Conservation (phyloP, 2,797 vertebrate species). For the Enoplosus armatus region DNA sequence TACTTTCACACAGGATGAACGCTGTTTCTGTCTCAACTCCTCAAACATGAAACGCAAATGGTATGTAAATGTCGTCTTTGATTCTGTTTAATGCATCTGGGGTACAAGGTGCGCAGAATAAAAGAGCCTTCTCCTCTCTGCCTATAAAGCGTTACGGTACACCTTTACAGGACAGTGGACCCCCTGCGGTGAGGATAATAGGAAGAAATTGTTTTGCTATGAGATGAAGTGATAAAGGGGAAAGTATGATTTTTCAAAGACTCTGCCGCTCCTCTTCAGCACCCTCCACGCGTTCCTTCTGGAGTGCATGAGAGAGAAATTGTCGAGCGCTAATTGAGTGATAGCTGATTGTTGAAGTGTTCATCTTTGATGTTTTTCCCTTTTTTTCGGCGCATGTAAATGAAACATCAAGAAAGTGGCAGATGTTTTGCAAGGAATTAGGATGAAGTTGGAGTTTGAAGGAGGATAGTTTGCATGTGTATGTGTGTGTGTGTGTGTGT, state of each 20-base stretch:
- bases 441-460: constrained; percentile 58
- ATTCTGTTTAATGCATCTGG: constrained; percentile 83
- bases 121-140: constrained; percentile 72
- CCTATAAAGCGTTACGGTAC: constrained; percentile 71
- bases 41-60: constrained; percentile 84
- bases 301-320: constrained; percentile 69
- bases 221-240: constrained; percentile 84
- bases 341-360: constrained; percentile 78
- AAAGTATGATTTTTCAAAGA: constrained; percentile 80
- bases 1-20: constrained; percentile 72
- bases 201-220: constrained; percentile 84
- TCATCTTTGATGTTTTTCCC: constrained; percentile 80
- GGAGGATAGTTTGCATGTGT: constrained; percentile 40
- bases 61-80: constrained; percentile 86
- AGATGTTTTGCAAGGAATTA: constrained; percentile 65
- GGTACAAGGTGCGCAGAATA: constrained; percentile 79
- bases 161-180: constrained; percentile 79
- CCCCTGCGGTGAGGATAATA: constrained; percentile 84
- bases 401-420: constrained; percentile 69
- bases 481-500: constrained; percentile 25
- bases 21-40: constrained; percentile 78
- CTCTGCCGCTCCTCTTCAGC: constrained; percentile 56
- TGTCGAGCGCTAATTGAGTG: constrained; percentile 81
- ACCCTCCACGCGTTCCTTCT: constrained; percentile 64
- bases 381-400: constrained; percentile 73